Percentiles rank a stretch among this genome's conserved stretches.
Evolutionary conservation across 1,140 invertebrate species (phyloP).

Genomic region (Drosophila yakuba): DNA sequence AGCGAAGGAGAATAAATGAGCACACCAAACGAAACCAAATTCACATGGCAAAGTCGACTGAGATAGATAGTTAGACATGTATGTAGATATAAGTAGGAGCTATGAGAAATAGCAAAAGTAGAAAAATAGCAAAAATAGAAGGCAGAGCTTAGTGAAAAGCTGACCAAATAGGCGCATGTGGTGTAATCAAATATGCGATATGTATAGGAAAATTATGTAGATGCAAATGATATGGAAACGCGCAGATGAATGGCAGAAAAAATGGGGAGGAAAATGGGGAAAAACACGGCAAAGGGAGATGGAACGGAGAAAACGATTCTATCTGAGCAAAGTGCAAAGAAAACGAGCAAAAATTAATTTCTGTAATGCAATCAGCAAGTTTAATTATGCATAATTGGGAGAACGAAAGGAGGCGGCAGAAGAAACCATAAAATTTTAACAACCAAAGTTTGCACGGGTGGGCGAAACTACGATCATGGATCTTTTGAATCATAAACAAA

Average conservation of each 20-base stretch:
- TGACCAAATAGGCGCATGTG: slow-evolving; percentile 57
- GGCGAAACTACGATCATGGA: slow-evolving; percentile 11
- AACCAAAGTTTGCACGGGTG: slow-evolving; percentile 13
- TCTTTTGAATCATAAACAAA: slow-evolving; percentile 9
- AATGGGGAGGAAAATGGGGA: not conserved
- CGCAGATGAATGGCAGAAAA: too few species aligned
- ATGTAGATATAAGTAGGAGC: slow-evolving; percentile 8
- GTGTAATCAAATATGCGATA: slow-evolving; percentile 72
- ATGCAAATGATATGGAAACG: slow-evolving; percentile 54
- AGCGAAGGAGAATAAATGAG: slow-evolving; percentile 55
- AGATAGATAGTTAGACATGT: slow-evolving; percentile 11
- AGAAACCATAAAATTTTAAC: slow-evolving; percentile 29
- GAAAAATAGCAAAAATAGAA: slow-evolving; percentile 15
- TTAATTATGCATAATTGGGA: slow-evolving; percentile 70
- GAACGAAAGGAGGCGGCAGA: slow-evolving; percentile 16
- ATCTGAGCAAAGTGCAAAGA: slow-evolving; percentile 48
- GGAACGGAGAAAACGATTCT: slow-evolving; percentile 26
- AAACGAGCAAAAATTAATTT: slow-evolving; percentile 66
- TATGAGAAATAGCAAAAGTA: slow-evolving; percentile 10
- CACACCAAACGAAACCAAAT: slow-evolving; percentile 64
- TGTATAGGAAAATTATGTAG: slow-evolving; percentile 51
- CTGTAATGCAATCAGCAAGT: slow-evolving; percentile 47
- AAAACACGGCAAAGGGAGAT: not conserved
- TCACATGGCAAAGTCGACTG: slow-evolving; percentile 35
- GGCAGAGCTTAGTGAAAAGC: slow-evolving; percentile 49